Base-by-base conservation (phyloP, 2,888 invertebrate genomes). In the Byasa hedistus region DNA sequence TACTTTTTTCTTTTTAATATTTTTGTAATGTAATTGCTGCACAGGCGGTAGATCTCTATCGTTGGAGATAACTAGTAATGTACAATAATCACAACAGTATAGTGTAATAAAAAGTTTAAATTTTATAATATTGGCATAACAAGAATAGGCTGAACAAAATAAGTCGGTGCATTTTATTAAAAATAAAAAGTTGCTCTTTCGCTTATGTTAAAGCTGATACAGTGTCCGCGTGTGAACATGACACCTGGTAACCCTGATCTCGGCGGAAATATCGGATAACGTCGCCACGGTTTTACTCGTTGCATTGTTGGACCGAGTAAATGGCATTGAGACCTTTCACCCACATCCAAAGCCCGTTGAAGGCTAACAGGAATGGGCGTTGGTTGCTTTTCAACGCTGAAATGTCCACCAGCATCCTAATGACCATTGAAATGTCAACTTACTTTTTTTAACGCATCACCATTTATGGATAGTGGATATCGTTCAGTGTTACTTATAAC, bases 251-350 rank as follows among this genome's bases (percentile, higher is more conserved):
- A 63, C 63, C 54, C 63, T 64, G 56, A 51, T 59, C 56, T 24
- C 66, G 65, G 63, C 69, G 70, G 70, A 71, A 69, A 73, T 70
- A 64, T 70, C 54, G 61, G 57, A 54, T 64, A 66, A 69, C 69
- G 23, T 48, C 61, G 63, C 61, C 57, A 57, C 61, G 52, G 69
- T 59, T 69, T 62, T 61, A 69, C 69, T 74, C 72, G 74, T 66
- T 58, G 48, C 66, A 66, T 67, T 66, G 70, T 73, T 66, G 73
- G 66, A 66, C 70, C 68, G 73, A 72, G 71, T 69, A 69, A 75
- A 71, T 76, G 81, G 79, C 82, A 82, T 80, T 83, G 83, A 76
- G 71, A 75, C 86, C 87, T 87, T 87, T 87, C 87, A 85, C 86
- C 71, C 57, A 58, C 70, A 65, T 69, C 74, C 77, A 55, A 54